Evolutionary conservation across 2,888 invertebrate genomes (phyloP), one percentile per base, ranked within the genome.

Genomic region (Cheilosia pagana): DNA sequence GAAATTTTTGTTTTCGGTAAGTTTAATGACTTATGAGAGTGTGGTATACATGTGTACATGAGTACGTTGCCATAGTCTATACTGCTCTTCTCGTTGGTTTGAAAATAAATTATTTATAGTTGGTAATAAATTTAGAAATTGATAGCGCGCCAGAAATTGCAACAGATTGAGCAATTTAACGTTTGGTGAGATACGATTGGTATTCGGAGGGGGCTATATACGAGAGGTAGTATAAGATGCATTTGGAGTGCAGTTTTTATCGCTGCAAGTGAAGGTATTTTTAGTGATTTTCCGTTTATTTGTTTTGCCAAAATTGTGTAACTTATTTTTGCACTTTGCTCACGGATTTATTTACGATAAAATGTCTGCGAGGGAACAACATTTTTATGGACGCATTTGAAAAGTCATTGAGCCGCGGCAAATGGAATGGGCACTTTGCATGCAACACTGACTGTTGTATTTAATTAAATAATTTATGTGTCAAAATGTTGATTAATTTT

Each of bases 1-100:
- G 68, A 83, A 55, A 59, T 83, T 83, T 83, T 83, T 83, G 83
- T 83, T 79, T 79, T 78, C 83, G 83, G 83, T 79, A 79, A 83
- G 83, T 83, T 83, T 83, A 83, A 79, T 83, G 83, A 83, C 83
- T 74, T 63, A 53, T n/a, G 62, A 35, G 43, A 43, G 60, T 43
- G 5, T 48, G 19, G 16, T 25, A n/a, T 21, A 41, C 23, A 14
- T 21, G 14, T 23, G 23, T 21, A 23, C 50, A 16, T 16, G 8
- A 16, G n/a, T 8, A 25, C 23, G 57, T 25, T 72, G 53, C 62
- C 63, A 28, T 8, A 57, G 21, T 65, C 28, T 48, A 8, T 8
- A 43, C 21, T 21, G 21, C 4, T 35, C 19, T 71, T 57, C 19
- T 41, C 14, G 50, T 60, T 50, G 16, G 28, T 75, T 31, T 10